Base-by-base conservation (phyloP, 2,113 vertebrate genomes). In the Ahaetulla prasina region DNA sequence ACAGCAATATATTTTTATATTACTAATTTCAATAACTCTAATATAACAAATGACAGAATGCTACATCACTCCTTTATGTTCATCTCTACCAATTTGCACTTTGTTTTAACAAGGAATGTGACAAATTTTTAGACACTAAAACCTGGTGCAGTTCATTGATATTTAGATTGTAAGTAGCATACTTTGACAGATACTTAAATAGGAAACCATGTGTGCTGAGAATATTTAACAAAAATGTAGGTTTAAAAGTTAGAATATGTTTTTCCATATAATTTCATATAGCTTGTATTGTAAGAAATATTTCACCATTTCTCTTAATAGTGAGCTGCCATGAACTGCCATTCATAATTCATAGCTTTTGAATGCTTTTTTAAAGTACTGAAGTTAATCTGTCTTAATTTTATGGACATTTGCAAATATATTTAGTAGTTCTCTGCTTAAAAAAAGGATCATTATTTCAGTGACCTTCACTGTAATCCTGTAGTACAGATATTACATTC, bases 191-290 rank as follows among this genome's bases (percentile, higher is more conserved):
- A 90, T 84, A 49, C 2, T 27, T 54, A 87, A 50, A 88, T 43
- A 95, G 94, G 91, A 95, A 95, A 92, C 0, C 57, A 93, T 63
- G 94, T 93, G 91, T 91, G 94, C 89, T 95, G 60, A 96, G 96
- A 91, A 53, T 95, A 93, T 27, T 39, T 74, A 84, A 89, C n/a
- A 94, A 80, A 80, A 94, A 96, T 92, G 88, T 93, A 96, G 95
- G 90, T 60, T 91, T 96, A 50, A 93, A 94, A 92, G 47, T 54
- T 88, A 30, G 89, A 91, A 85, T 92, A 50, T 87, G 92, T 92
- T 94, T 95, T 95, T 27, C 68, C 84, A 25, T 55, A 80, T 39
- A 45, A 60, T n/a, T 9, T 91, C 49, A 43, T 68, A 30, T 49
- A 50, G 8, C 10, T 84, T 93, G 87, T 91, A 92, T 95, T 96